Evolutionary conservation across 1,140 invertebrate species (phyloP), one percentile per base, ranked within the genome.

Genomic region (Reticulitermes speratus): DNA sequence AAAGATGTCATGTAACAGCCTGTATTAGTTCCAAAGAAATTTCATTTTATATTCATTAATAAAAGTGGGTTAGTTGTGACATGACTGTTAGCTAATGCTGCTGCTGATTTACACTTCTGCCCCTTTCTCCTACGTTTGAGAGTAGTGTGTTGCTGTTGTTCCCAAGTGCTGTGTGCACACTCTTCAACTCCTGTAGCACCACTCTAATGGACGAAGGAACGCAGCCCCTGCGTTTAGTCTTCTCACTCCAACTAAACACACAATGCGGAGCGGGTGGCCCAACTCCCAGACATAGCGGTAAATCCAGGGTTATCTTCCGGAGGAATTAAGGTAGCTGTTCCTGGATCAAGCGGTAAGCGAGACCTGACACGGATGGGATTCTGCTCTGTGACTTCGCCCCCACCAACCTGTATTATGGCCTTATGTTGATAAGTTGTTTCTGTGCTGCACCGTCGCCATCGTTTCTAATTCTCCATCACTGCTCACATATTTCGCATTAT

Each of bases 81-180:
- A 38, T 38, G 38, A 38, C 38, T 38, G 38, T 2, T 38, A 38
- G 38, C 38, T 38, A 38, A 38, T 38, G 16, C 1, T 55, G 19
- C 19, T 21, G 52, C 1, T 14, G 2, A 9, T 30, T 75, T 5
- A 75, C 65, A 75, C 65, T 14, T 75, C 65, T 75, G 2, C 25
- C 1, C 65, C 2, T 59, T 75, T 75, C 14, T 30, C n/a, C 65
- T 59, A 59, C 65, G n/a, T 55, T 21, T 21, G n/a, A 75, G 25
- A n/a, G 25, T 8, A 75, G 7, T 75, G n/a, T 30, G 65, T 75
- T 75, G 65, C 65, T 30, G 7, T 75, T 65, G 19, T 75, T 30
- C n/a, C 65, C 65, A 30, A 75, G n/a, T 75, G 65, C n/a, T 75
- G 65, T 75, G 65, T n/a, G n/a, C 65, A 75, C 65, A 75, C 9